Evolutionary conservation across 1,140 invertebrate species (phyloP).

Genomic region (Ditylenchus dipsaci): DNA sequence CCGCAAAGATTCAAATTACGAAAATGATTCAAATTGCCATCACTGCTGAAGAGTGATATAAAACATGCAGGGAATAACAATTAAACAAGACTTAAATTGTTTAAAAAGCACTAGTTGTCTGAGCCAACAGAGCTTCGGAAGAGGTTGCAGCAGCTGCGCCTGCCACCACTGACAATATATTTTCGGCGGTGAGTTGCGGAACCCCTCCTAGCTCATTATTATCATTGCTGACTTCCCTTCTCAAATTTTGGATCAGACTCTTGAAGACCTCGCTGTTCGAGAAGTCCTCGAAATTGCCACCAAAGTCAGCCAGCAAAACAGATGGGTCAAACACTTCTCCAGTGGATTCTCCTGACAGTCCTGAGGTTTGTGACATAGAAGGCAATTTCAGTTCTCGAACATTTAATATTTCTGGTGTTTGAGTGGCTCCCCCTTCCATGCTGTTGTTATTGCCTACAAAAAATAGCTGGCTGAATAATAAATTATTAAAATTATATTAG

Average conservation of each 20-base stretch:
- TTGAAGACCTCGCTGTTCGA: background rate
- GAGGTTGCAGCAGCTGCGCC: background rate
- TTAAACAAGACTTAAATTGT: too few species aligned
- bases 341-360: background rate
- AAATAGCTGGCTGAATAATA: too few species aligned
- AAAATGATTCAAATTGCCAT: too few species aligned
- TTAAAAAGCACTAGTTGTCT: background rate
- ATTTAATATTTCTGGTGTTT: conserved; percentile 9
- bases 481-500: too few species aligned
- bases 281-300: background rate
- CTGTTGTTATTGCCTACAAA: conserved; percentile 11
- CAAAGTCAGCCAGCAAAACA: background rate
- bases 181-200: background rate
- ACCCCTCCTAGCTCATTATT: background rate
- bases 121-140: background rate
- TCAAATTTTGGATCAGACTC: background rate
- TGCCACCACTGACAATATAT: background rate
- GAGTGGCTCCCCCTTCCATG: conserved; percentile 7
- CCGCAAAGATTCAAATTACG: too few species aligned
- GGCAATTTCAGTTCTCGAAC: conserved; percentile 9
- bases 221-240: background rate
- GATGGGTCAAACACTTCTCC: conserved; percentile 1
- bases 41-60: too few species aligned
- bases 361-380: background rate
- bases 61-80: too few species aligned